Conservation (phyloP, 1,140 invertebrate species). For the Spodoptera litura region DNA sequence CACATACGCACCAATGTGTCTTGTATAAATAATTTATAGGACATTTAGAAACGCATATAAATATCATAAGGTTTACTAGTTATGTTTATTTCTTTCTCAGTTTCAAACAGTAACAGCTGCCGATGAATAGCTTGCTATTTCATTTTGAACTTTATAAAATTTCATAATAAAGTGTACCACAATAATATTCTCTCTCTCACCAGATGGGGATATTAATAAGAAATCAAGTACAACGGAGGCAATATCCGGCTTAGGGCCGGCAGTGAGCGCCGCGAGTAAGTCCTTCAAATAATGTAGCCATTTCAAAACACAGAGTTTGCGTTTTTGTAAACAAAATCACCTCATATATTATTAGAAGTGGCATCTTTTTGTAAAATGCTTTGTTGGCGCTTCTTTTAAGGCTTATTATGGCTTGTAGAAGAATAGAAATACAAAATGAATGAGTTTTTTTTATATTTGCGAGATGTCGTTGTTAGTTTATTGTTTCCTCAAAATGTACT, state of each 20-base stretch:
- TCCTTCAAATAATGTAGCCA: constrained; percentile 52
- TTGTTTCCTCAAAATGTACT: no score
- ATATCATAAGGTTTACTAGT: no score
- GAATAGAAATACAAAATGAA: no score
- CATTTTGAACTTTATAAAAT: constrained; percentile 1
- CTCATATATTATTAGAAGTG: constrained; percentile 44
- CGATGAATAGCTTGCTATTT: background rate
- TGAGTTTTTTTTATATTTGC: no score
- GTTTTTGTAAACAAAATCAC: constrained; percentile 38
- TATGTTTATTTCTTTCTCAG: background rate
- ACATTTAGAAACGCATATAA: no score
- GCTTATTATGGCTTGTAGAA: background rate
- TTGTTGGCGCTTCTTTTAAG: background rate
- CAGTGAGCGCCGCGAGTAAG: constrained; percentile 85
- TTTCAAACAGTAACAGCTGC: constrained; percentile 1
- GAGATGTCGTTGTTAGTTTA: no score
- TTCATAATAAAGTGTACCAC: constrained; percentile 8
- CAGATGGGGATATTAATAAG: constrained; percentile 72
- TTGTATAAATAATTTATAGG: no score
- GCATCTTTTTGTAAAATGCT: constrained; percentile 15
- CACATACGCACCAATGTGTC: no score
- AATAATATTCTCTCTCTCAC: constrained; percentile 47
- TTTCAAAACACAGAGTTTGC: constrained; percentile 49
- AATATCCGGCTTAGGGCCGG: constrained; percentile 75
- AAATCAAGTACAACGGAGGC: constrained; percentile 66